A percentile compares a stretch with the other conserved stretches of the same genome.
Evolutionary conservation across 2,888 invertebrate genomes (phyloP).

Genomic region (Sylvicola cinctus): DNA sequence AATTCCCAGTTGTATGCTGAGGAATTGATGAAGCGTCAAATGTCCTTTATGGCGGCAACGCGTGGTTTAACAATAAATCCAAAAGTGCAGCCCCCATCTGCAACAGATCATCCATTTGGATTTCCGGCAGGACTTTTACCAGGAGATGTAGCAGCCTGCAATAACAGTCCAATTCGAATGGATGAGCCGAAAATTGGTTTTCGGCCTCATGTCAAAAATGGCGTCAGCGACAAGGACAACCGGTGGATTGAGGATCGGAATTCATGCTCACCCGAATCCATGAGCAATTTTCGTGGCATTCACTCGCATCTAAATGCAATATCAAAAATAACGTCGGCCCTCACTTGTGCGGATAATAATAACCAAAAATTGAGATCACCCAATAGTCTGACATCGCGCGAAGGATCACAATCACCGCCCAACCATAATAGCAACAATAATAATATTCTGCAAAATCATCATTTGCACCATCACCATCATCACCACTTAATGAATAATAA

Average conservation of each 20-base stretch:
- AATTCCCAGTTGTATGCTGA: constrained; percentile 25
- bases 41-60: constrained; percentile 26
- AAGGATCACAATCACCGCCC: constrained; percentile 10
- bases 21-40: constrained; percentile 25
- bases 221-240: constrained; percentile 3
- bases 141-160: constrained; percentile 6
- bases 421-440: constrained; percentile 10
- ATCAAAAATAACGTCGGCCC: constrained; percentile 31
- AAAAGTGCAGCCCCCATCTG: background rate
- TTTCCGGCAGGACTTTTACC: constrained; percentile 11
- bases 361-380: constrained; percentile 7
- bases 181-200: constrained; percentile 9
- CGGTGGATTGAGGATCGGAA: constrained; percentile 3
- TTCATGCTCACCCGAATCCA: constrained; percentile 8
- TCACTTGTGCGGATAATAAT: constrained; percentile 3
- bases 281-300: constrained; percentile 27
- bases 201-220: constrained; percentile 8
- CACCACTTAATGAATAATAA: constrained; percentile 19
- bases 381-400: constrained; percentile 8
- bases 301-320: constrained; percentile 47
- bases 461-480: constrained; percentile 15
- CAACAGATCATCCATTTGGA: constrained; percentile 2
- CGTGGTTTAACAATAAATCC: constrained; percentile 10
- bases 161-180: constrained; percentile 5
- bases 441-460: constrained; percentile 15